Evolutionary conservation across 1,140 invertebrate species (phyloP), one percentile per base, ranked within the genome.

Genomic region (Drosophila eugracilis): DNA sequence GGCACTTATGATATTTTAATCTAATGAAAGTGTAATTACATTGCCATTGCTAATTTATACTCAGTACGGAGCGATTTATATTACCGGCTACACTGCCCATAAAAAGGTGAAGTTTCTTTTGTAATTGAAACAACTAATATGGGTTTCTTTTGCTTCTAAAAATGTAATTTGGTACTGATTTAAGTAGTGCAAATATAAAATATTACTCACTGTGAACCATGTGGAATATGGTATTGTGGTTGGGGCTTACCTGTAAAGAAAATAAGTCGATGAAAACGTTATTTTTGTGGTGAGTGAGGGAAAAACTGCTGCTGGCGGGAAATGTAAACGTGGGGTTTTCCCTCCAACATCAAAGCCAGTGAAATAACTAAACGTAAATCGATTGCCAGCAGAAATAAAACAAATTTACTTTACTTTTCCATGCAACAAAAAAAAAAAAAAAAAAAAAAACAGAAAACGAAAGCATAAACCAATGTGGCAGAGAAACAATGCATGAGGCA

Each of bases 341-440:
- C 48, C 44, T 44, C 48, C 37, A 58, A 88, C 83, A 83, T 88
- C 83, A 88, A 83, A 89, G 83, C 44, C 45, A 74, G 41, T 14
- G 10, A 42, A 71, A 63, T 71, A 72, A 72, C 55, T 72, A 88
- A 69, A 89, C 75, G 75, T 88, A 75, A 88, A 88, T 88, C 84
- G 83, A 88, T 88, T 88, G 60, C 50, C 42, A 60, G 58, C 65
- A 49, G 66, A 78, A 88, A 88, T 78, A 88, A 88, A 88, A 58
- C 59, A 81, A 86, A 81, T 78, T 78, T 63, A 72, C 55, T 55
- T 63, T 53, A 58, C 58, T 45, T 26, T 26, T 26, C 21, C 9
- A 26, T n/a, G n/a, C n/a, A n/a, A n/a, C n/a, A n/a, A n/a, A n/a
- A n/a, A n/a, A n/a, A n/a, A n/a, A n/a, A n/a, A n/a, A n/a, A n/a